Conservation (phyloP, 2,888 invertebrate species). For the Clanis bilineata region DNA sequence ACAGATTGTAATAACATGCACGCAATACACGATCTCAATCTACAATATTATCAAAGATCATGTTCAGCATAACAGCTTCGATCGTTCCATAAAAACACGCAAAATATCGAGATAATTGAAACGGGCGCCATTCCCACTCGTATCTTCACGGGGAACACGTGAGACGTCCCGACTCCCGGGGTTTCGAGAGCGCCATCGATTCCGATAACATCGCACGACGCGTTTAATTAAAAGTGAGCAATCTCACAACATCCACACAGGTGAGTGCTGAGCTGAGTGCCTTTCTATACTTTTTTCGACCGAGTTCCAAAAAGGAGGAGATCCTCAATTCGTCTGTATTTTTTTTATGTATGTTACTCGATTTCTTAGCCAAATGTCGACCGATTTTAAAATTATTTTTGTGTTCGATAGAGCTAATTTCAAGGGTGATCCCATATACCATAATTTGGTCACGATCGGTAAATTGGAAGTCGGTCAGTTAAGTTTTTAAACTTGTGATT, state of each 20-base stretch:
- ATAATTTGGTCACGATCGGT: too few relatives aligned
- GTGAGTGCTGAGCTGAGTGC: not conserved
- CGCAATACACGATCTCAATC: too few relatives aligned
- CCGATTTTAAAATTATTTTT: too few relatives aligned
- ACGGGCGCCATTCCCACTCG: not conserved
- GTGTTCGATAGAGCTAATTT: too few relatives aligned
- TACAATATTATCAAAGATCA: not conserved
- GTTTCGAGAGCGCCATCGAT: not conserved
- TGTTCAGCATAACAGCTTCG: not conserved
- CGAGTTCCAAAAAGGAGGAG: not conserved
- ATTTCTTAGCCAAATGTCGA: too few relatives aligned
- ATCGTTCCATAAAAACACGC: not conserved
- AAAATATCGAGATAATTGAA: not conserved
- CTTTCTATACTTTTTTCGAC: too few relatives aligned
- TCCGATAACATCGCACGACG: not conserved
- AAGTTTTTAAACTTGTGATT: too few relatives aligned
- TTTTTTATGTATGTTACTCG: too few relatives aligned
- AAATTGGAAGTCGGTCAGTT: too few relatives aligned
- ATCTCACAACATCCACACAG: not conserved
- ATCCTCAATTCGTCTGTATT: too few relatives aligned
- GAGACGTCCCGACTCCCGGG: not conserved
- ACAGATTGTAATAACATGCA: too few relatives aligned
- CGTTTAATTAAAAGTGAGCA: not conserved
- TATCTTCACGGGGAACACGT: not conserved
- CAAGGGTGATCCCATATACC: too few relatives aligned